These are phyloP conservation scores for Villa cingulata DNA, from an alignment of 2,888 invertebrate genomes.

Conservation along the genomic window DNA sequence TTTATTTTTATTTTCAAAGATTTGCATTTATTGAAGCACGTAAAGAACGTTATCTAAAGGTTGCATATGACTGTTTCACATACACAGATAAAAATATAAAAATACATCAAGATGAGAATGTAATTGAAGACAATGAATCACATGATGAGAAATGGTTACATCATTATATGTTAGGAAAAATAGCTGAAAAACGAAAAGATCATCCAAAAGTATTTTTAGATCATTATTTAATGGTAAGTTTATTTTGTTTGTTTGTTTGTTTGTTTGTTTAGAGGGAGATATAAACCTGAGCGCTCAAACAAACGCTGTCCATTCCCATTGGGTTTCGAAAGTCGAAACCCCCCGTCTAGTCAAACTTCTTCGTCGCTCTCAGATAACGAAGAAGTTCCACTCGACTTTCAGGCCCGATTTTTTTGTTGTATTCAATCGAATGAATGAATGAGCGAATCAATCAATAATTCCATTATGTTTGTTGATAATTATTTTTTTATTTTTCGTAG, in stretches of 20 bases:
- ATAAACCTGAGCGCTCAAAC: too few relatives aligned
- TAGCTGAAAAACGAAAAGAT: slow-evolving; percentile 72
- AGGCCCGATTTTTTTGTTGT: too few relatives aligned
- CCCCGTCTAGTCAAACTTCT: too few relatives aligned
- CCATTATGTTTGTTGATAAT: too few relatives aligned
- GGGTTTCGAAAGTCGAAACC: too few relatives aligned
- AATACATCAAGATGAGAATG: slow-evolving; percentile 19
- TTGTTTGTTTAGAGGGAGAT: too few relatives aligned
- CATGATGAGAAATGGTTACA: slow-evolving; percentile 85
- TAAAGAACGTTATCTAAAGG: slow-evolving; percentile 65
- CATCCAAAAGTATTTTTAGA: slow-evolving; percentile 60
- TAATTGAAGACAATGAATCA: slow-evolving; percentile 27
- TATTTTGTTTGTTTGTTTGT: too few relatives aligned
- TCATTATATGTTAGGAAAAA: slow-evolving; percentile 93
- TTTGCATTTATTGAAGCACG: slow-evolving; percentile 61
- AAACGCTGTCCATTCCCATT: too few relatives aligned
- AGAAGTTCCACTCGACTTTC: too few relatives aligned
- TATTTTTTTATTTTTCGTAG: slow-evolving; percentile 31
- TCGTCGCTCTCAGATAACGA: too few relatives aligned
- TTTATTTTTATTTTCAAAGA: slow-evolving; percentile 25
- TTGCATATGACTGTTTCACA: slow-evolving; percentile 65
- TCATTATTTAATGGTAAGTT: slow-evolving; percentile 55
- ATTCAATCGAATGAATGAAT: too few relatives aligned
- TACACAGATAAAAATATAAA: slow-evolving; percentile 50
- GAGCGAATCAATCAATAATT: too few relatives aligned